Evolutionary conservation across 2,113 vertebrate genomes (phyloP).

Genomic region (Dissostichus mawsoni): DNA sequence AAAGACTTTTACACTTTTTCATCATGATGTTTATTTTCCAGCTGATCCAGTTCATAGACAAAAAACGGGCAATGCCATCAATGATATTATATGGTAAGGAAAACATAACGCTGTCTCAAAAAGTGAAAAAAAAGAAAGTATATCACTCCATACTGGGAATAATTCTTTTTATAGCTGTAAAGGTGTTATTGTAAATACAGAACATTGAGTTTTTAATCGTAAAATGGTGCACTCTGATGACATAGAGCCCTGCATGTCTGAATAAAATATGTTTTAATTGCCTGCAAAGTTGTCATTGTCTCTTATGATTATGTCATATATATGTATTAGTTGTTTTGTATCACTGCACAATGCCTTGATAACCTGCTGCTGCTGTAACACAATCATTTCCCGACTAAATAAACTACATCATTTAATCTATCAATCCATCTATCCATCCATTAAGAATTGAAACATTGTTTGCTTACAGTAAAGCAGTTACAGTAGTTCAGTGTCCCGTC

Average conservation of each 20-base stretch:
- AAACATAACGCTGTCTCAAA: not conserved
- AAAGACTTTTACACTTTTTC: not conserved
- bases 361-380: no score
- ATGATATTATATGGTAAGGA: not conserved
- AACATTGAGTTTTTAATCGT: not conserved
- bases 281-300: no score
- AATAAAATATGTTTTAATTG: not conserved
- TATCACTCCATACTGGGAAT: not conserved
- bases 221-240: not conserved
- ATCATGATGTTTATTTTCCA: not conserved
- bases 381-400: not conserved
- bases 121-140: not conserved
- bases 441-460: not conserved
- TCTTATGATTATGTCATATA: no score
- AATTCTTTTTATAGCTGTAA: not conserved
- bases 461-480: not conserved
- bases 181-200: not conserved
- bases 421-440: no score
- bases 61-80: no score
- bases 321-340: no score
- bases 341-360: no score
- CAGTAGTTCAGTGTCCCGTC: slow-evolving; percentile 33
- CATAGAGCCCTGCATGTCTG: not conserved
- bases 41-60: not conserved
- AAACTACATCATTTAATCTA: not conserved